These are phyloP conservation scores for Papilio polyxenes DNA, from an alignment of 1,140 invertebrate genomes.

Conservation along the genomic window DNA sequence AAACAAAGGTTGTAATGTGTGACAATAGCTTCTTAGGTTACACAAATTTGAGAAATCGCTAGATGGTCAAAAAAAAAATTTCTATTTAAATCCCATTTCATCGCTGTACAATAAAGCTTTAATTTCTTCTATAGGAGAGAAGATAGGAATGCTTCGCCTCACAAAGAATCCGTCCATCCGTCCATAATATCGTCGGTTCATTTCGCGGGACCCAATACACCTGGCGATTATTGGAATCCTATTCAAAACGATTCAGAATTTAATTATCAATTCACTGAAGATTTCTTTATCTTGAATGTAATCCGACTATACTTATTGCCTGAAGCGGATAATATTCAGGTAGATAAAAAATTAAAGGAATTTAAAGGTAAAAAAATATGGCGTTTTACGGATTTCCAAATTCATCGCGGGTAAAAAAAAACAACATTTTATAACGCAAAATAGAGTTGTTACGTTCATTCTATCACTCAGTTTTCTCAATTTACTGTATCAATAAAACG, in stretches of 20 bases:
- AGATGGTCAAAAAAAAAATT: not conserved
- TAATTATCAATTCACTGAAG: constrained; percentile 5
- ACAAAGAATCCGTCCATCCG: not conserved
- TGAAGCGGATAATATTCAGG: not conserved
- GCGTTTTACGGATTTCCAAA: too few relatives aligned
- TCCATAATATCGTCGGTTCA: not conserved
- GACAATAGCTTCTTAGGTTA: too few relatives aligned
- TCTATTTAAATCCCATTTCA: not conserved
- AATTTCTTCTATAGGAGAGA: not conserved
- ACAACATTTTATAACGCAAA: too few relatives aligned
- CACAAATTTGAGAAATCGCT: not conserved
- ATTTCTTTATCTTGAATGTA: not conserved
- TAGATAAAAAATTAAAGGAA: not conserved
- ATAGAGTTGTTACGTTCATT: too few relatives aligned
- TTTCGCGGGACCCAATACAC: not conserved
- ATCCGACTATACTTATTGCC: not conserved
- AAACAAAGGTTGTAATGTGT: too few relatives aligned
- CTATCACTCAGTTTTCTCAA: too few relatives aligned
- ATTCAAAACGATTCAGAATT: constrained; percentile 1
- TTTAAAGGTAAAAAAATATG: too few relatives aligned
- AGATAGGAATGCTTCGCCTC: not conserved
- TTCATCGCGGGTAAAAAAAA: too few relatives aligned
- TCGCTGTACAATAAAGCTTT: not conserved
- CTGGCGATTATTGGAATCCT: constrained; percentile 10
- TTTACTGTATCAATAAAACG: too few relatives aligned